These are phyloP conservation scores for Apodemus speciosus DNA, from an alignment of 2,113 vertebrate species.

Conservation along the genomic window DNA sequence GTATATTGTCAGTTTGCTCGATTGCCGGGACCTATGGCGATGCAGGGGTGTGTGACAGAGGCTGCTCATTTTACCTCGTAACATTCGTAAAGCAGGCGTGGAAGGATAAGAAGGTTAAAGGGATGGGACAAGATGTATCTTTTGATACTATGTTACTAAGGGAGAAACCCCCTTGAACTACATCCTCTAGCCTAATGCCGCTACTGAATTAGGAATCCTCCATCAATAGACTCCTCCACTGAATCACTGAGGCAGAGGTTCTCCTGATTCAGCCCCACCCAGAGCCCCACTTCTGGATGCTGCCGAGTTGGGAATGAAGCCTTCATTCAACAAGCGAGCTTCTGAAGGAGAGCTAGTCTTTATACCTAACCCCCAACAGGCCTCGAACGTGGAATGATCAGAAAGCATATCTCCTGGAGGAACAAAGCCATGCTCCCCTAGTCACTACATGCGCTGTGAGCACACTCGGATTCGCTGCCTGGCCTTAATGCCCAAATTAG, in stretches of 20 bases:
- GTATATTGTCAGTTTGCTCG: neutral
- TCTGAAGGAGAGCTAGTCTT: neutral
- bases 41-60: neutral
- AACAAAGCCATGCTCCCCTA: accelerated
- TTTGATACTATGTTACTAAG: neutral
- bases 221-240: neutral
- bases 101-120: too few relatives aligned
- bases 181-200: neutral
- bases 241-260: neutral
- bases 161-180: neutral
- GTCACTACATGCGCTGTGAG: accelerated
- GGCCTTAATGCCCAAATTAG: neutral
- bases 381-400: neutral
- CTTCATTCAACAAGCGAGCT: neutral
- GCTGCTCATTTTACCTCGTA: neutral
- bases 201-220: neutral
- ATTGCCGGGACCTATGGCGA: neutral
- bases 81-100: neutral
- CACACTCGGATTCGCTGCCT: neutral
- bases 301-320: neutral
- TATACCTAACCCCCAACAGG: neutral
- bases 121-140: neutral
- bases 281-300: neutral
- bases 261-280: too few relatives aligned
- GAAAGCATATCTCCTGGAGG: neutral